Evolutionary conservation across 2,797 vertebrate genomes (phyloP), one percentile per base, ranked within the genome.

Genomic region (Silurus aristotelis): DNA sequence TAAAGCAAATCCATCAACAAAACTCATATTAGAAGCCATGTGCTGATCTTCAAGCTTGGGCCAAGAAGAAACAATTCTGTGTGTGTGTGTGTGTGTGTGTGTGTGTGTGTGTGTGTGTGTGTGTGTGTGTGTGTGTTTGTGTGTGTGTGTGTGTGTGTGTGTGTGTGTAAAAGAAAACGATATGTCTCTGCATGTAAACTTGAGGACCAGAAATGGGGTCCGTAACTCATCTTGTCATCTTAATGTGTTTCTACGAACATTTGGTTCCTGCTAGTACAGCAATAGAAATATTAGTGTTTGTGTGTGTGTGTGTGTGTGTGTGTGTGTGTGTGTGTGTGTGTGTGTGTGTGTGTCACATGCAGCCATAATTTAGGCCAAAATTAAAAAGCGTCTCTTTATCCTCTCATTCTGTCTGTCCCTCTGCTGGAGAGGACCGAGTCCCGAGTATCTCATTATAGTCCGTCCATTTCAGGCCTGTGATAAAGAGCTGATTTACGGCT

Each of bases 401-500:
- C 70, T 75, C 75, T 84, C 73, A 17, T 80, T 85, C 48, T 60
- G 79, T 72, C 6, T 43, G 75, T 46, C 76, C 68, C 80, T 52
- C 82, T 78, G 77, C 67, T 78, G 22, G 67, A 80, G 73, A 85
- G n/a, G 46, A 68, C 68, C 48, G 83, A 43, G 80, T 80, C 13
- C 66, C 19, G 55, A 77, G 83, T 81, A 85, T 83, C 79, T 80
- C 87, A 84, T 79, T 84, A 85, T 46, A 83, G 79, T 83, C 71
- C 3, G 38, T 78, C 84, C 85, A 72, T 82, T 86, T 73, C 83
- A 85, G 83, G 38, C 78, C 48, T 72, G 79, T 81, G 83, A 87
- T 89, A 87, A 88, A 90, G 87, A 85, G 83, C 83, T 83, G 89
- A 89, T 87, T 89, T 90, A 90, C 88, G 87, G 80, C 84, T 81